phyloP scores from a whole-genome alignment of 2,888 invertebrate species.

The Isoperla grammatica region DNA sequence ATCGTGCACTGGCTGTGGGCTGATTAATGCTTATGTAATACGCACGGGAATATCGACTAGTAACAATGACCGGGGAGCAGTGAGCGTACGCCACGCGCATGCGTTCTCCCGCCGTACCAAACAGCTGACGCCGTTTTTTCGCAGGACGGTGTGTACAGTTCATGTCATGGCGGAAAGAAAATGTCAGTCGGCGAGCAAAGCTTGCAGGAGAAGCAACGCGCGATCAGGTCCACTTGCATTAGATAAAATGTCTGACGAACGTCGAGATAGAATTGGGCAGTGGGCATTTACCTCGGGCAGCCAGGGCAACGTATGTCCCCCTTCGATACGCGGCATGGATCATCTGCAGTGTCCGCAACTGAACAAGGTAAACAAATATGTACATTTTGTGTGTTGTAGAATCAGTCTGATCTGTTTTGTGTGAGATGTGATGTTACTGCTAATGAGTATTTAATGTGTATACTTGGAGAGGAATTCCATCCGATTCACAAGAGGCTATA shows the following conservation, averaged over 20 bases:
- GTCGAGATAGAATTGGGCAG: slow-evolving; percentile 9
- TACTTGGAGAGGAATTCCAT: no score
- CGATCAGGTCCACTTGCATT: no score
- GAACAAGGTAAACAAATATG: slow-evolving; percentile 41
- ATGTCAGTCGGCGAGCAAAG: slow-evolving; percentile 5
- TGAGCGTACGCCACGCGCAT: neutral
- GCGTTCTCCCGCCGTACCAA: neutral
- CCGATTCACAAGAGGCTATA: no score
- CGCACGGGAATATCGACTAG: no score
- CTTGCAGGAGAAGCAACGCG: neutral
- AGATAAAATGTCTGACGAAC: neutral
- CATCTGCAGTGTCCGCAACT: slow-evolving; percentile 39
- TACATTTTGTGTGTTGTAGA: no score
- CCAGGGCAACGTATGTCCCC: slow-evolving; percentile 30
- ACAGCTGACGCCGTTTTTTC: neutral
- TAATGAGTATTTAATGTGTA: no score
- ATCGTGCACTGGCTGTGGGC: neutral
- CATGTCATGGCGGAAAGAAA: neutral
- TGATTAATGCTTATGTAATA: no score
- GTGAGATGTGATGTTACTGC: no score
- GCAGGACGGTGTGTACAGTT: neutral
- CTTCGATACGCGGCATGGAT: slow-evolving; percentile 40
- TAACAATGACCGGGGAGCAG: no score
- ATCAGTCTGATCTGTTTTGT: no score
- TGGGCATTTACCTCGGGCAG: neutral